Evolutionary conservation across 2,888 invertebrate genomes (phyloP).

Genomic region (Sesia apiformis): DNA sequence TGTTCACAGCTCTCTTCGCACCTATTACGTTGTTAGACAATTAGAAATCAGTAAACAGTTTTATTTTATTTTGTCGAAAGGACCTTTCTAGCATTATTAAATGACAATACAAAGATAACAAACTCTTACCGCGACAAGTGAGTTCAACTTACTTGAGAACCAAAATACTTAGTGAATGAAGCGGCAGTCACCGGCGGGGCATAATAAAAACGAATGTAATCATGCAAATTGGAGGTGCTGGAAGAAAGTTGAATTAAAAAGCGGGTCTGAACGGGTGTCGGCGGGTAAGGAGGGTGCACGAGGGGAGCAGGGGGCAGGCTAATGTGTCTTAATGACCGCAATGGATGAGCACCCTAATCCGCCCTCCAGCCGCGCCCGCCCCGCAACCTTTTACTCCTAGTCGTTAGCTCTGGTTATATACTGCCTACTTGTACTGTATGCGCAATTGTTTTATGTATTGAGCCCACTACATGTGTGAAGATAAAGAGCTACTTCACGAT

Average conservation of each 20-base stretch:
- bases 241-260: constrained; percentile 74
- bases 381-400: constrained; percentile 47
- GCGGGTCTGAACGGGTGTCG: constrained; percentile 38
- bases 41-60: too few relatives aligned
- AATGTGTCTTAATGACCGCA: constrained; percentile 74
- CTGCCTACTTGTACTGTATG: constrained; percentile 14
- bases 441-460: constrained; percentile 19
- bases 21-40: too few relatives aligned
- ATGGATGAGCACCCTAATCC: constrained; percentile 66
- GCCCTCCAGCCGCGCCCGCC: constrained; percentile 29
- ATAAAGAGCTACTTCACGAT: too few relatives aligned
- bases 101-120: too few relatives aligned
- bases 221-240: constrained; percentile 70
- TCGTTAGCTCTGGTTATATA: constrained; percentile 22
- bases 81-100: too few relatives aligned
- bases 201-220: constrained; percentile 74
- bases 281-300: constrained; percentile 13
- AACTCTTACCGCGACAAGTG: too few relatives aligned
- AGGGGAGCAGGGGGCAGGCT: constrained; percentile 25
- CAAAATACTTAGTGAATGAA: constrained; percentile 17
- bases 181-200: constrained; percentile 34
- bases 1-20: too few relatives aligned
- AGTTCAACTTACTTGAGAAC: constrained; percentile 1
- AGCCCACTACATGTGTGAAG: background rate
- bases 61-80: too few relatives aligned